Evolutionary conservation across 2,113 vertebrate species (phyloP).

Genomic region (Paradisaea rubra): DNA sequence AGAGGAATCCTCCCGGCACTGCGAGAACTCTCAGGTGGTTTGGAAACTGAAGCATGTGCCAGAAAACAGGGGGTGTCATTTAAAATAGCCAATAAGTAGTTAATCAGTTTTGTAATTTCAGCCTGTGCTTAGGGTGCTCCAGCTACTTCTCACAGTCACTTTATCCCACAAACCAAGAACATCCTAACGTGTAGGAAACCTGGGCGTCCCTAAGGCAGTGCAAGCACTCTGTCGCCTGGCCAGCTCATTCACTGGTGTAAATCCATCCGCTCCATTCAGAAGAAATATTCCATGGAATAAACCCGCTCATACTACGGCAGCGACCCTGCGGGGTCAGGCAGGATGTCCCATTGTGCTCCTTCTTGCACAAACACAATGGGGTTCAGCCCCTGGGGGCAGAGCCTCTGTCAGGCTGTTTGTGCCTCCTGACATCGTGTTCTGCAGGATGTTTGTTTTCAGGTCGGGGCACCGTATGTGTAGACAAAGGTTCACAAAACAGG

Average conservation of each 20-base stretch:
- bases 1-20: not conserved
- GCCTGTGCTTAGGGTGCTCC: not conserved
- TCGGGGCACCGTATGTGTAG: not conserved
- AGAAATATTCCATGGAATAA: not conserved
- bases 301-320: not conserved
- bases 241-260: not conserved
- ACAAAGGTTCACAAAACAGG: not conserved
- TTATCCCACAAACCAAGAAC: not conserved
- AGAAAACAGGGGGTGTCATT: not conserved
- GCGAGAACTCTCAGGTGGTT: not conserved
- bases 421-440: not conserved
- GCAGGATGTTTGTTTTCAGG: slow-evolving; percentile 65
- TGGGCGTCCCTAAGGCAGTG: not conserved
- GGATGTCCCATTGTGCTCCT: slow-evolving; percentile 28
- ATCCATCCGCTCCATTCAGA: not conserved
- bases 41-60: not conserved
- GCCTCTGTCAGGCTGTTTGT: not conserved
- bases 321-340: not conserved
- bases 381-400: not conserved
- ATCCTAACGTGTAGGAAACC: not conserved
- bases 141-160: not conserved
- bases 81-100: not conserved
- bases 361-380: slow-evolving; percentile 24
- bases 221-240: not conserved
- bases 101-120: not conserved